These are phyloP conservation scores for Megaleporinus macrocephalus DNA, from an alignment of 2,113 vertebrate genomes.

Conservation along the genomic window DNA sequence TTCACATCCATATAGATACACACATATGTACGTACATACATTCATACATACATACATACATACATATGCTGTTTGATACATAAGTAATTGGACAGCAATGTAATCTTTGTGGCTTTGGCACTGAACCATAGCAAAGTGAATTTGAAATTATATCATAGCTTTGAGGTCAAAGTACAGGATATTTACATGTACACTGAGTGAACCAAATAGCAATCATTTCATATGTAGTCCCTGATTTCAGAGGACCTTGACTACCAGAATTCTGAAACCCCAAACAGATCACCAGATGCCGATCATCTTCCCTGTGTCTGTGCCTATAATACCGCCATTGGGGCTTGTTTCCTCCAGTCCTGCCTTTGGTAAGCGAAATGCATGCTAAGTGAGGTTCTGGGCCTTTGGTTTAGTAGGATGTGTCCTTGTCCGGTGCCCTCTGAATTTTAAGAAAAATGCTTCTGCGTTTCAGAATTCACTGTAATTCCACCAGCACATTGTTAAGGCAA, in stretches of 20 bases:
- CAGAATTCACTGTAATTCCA: background rate
- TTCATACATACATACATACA: background rate
- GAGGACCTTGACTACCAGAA: background rate
- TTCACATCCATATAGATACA: constrained; percentile 58
- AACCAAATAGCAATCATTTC: background rate
- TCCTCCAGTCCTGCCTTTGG: background rate
- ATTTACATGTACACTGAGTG: too few relatives aligned
- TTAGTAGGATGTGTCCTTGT: background rate
- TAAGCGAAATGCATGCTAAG: background rate
- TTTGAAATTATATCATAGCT: too few relatives aligned
- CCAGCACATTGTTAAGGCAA: background rate
- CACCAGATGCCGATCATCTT: background rate
- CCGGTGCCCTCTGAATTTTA: background rate
- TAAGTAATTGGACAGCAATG: too few relatives aligned
- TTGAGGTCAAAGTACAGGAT: too few relatives aligned
- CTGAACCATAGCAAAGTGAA: too few relatives aligned
- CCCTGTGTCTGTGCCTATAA: background rate
- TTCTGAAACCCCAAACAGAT: too few relatives aligned
- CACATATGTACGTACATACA: background rate
- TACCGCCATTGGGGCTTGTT: background rate
- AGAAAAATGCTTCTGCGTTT: background rate
- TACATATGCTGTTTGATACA: background rate
- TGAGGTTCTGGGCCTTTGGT: too few relatives aligned
- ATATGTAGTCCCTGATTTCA: background rate
- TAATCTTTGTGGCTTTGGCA: too few relatives aligned